phyloP scores from a whole-genome alignment of 2,888 invertebrate genomes.

The Netelia fuscicornis region DNA sequence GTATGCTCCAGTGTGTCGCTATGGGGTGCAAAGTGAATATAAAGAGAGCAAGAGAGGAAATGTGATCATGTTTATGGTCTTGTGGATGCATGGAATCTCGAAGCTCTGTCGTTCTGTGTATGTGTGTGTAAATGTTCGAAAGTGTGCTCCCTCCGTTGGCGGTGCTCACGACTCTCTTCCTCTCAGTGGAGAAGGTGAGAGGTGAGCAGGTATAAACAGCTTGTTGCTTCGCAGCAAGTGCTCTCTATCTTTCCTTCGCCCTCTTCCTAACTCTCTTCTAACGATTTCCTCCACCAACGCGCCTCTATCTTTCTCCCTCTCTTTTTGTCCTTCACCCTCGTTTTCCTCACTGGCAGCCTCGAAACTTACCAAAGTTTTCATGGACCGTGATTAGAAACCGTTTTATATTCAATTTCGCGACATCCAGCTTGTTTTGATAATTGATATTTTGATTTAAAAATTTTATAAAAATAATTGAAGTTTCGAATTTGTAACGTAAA shows the following conservation, averaged over 20 bases:
- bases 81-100: conserved; percentile 42
- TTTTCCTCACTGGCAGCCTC: background rate
- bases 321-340: background rate
- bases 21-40: conserved; percentile 37
- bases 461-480: too few relatives aligned
- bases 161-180: conserved; percentile 65
- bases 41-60: conserved; percentile 26
- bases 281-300: conserved; percentile 52
- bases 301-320: conserved; percentile 31
- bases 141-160: conserved; percentile 51
- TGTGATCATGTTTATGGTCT: conserved; percentile 52
- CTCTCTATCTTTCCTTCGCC: conserved; percentile 63
- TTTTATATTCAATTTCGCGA: background rate
- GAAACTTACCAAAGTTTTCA: conserved; percentile 8
- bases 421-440: background rate
- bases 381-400: background rate
- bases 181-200: conserved; percentile 70
- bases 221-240: conserved; percentile 83
- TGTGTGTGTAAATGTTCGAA: conserved; percentile 33
- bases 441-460: too few relatives aligned
- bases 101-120: background rate
- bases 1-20: conserved; percentile 8
- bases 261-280: conserved; percentile 62
- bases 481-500: too few relatives aligned
- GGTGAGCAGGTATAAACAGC: conserved; percentile 82